A percentile compares a stretch with the other conserved stretches of the same genome.
phyloP scores from a whole-genome alignment of 2,888 invertebrate species.

The Deroplatys truncata region DNA sequence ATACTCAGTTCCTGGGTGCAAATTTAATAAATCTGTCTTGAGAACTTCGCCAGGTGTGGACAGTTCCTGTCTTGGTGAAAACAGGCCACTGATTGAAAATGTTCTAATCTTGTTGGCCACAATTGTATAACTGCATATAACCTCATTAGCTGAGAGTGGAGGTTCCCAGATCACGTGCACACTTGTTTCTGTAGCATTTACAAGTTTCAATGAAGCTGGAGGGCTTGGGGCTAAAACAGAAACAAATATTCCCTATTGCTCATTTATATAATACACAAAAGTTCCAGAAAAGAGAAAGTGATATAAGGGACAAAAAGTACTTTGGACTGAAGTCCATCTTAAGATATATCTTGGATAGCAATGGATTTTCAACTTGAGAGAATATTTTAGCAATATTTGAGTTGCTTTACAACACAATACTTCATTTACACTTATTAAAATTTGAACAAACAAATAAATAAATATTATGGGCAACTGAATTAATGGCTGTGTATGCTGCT shows the following conservation, averaged over 20 bases:
- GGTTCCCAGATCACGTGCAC: constrained; percentile 48
- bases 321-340: no score
- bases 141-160: constrained; percentile 49
- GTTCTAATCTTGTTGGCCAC: constrained; percentile 41
- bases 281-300: constrained; percentile 33
- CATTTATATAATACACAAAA: background rate
- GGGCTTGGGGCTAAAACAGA: constrained; percentile 57
- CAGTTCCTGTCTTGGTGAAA: constrained; percentile 37
- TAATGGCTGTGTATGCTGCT: no score
- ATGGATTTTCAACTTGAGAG: no score
- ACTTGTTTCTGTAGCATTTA: constrained; percentile 60
- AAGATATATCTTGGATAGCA: no score
- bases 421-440: no score
- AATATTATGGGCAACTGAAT: no score
- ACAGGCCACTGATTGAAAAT: constrained; percentile 34
- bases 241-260: background rate
- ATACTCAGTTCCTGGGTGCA: constrained; percentile 73
- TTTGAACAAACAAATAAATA: no score
- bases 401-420: no score
- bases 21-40: constrained; percentile 41
- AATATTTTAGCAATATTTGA: no score
- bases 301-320: no score
- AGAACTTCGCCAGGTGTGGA: constrained; percentile 40
- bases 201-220: constrained; percentile 57
- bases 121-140: constrained; percentile 46